Percentiles rank a stretch among this genome's conserved stretches.
These are phyloP conservation scores for Lamprologus lemairii DNA, from an alignment of 2,113 vertebrate genomes.

Conservation along the genomic window DNA sequence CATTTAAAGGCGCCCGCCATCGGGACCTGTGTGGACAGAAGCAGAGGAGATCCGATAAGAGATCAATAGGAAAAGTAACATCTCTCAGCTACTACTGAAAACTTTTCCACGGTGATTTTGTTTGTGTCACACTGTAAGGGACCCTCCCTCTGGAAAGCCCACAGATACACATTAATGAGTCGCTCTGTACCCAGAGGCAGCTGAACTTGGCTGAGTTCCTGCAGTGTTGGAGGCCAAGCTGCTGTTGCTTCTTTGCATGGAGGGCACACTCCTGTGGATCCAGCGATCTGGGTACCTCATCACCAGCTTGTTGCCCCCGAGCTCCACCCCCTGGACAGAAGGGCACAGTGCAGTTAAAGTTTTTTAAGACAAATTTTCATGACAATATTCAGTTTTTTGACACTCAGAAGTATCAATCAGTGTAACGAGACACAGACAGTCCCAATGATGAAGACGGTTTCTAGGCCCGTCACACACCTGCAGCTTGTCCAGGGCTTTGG, in stretches of 20 bases:
- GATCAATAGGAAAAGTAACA: not conserved
- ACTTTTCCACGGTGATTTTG: not conserved
- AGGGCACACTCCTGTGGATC: not conserved
- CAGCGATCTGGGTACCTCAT: conserved; percentile 69
- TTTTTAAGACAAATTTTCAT: not conserved
- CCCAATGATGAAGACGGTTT: not conserved
- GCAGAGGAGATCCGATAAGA: not conserved
- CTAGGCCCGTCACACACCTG: not conserved
- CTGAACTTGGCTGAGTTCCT: not conserved
- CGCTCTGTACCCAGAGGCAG: not conserved
- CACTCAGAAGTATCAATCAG: accelerated
- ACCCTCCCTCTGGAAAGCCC: not conserved
- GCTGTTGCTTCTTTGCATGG: not conserved
- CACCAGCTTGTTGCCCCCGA: conserved; percentile 63
- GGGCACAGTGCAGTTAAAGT: not conserved
- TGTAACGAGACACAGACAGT: not conserved
- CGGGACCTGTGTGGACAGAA: not conserved
- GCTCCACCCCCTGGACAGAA: conserved; percentile 52
- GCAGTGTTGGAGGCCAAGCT: not conserved
- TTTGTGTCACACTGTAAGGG: not conserved
- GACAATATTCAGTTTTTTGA: not conserved
- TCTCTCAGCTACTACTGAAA: not conserved
- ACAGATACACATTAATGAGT: not conserved
- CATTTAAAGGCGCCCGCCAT: not conserved
- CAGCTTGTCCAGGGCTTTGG: conserved; percentile 52